A percentile compares a stretch with the other conserved stretches of the same genome.
These are phyloP conservation scores for Chloroclysta siterata DNA, from an alignment of 2,888 invertebrate genomes.

Conservation along the genomic window DNA sequence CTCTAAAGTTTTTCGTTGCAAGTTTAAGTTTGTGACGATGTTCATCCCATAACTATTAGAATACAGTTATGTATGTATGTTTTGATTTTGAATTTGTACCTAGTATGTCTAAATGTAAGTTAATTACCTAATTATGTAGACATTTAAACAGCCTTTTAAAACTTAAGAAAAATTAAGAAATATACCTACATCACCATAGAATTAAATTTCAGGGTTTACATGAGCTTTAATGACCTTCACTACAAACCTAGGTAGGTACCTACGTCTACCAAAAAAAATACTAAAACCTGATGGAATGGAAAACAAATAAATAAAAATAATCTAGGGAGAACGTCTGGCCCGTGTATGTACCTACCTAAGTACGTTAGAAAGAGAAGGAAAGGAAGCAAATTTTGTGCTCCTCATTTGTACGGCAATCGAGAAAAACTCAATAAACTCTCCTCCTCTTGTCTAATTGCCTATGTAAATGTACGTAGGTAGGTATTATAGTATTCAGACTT, in stretches of 20 bases:
- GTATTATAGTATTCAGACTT: slow-evolving; percentile 46
- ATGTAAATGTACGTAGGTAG: slow-evolving; percentile 63
- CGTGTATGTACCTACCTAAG: slow-evolving; percentile 17
- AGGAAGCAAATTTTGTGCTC: slow-evolving; percentile 66
- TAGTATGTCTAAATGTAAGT: too few species aligned
- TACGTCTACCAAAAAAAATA: neutral
- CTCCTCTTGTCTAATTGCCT: slow-evolving; percentile 82
- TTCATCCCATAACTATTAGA: too few species aligned
- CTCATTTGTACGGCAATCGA: slow-evolving; percentile 80
- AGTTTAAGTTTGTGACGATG: too few species aligned
- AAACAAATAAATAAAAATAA: slow-evolving; percentile 18
- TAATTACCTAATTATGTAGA: too few species aligned
- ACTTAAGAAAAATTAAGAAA: too few species aligned
- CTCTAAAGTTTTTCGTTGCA: too few species aligned
- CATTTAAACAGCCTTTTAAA: too few species aligned
- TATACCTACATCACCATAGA: too few species aligned
- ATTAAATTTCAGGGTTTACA: too few species aligned
- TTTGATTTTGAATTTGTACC: too few species aligned
- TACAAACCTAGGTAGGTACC: neutral
- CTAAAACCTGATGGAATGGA: slow-evolving; percentile 8
- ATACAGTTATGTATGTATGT: too few species aligned
- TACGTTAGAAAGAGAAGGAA: slow-evolving; percentile 69
- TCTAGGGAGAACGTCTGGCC: slow-evolving; percentile 52
- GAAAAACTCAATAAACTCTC: slow-evolving; percentile 82
- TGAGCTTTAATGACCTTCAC: too few species aligned